These are phyloP conservation scores for Caenorhabditis remanei DNA, from an alignment of 1,140 invertebrate genomes.

Conservation along the genomic window DNA sequence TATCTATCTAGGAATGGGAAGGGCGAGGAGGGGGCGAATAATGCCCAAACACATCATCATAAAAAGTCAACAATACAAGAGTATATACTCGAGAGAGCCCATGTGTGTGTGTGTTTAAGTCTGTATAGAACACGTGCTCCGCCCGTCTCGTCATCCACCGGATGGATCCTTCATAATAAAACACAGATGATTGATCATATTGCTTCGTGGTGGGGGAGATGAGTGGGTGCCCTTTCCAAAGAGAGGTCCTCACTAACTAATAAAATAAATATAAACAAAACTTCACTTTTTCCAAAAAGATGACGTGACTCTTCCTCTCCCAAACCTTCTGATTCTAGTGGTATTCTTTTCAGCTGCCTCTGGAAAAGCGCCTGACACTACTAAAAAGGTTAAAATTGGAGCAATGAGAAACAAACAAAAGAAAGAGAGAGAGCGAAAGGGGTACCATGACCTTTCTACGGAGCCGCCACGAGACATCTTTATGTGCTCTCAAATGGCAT, in stretches of 20 bases:
- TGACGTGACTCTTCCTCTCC: background rate
- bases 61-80: constrained; percentile 53
- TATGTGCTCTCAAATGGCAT: background rate
- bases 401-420: background rate
- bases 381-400: constrained; percentile 28
- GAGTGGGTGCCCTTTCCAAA: constrained; percentile 15
- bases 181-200: constrained; percentile 41
- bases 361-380: constrained; percentile 3
- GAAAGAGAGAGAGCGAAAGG: background rate
- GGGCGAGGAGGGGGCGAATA: background rate
- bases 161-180: constrained; percentile 11
- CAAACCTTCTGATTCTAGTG: background rate
- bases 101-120: constrained; percentile 7
- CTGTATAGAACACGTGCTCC: constrained; percentile 19
- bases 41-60: constrained; percentile 35
- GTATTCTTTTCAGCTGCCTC: constrained; percentile 4
- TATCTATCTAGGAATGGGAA: background rate
- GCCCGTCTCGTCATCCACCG: background rate
- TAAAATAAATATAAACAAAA: constrained; percentile 22
- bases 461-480: constrained; percentile 5
- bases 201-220: background rate
- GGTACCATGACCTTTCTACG: constrained; percentile 11
- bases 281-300: background rate
- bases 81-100: constrained; percentile 6
- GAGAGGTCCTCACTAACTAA: background rate